Base-by-base conservation (phyloP, 2,113 vertebrate genomes). In the Ariopsis seemanni region DNA sequence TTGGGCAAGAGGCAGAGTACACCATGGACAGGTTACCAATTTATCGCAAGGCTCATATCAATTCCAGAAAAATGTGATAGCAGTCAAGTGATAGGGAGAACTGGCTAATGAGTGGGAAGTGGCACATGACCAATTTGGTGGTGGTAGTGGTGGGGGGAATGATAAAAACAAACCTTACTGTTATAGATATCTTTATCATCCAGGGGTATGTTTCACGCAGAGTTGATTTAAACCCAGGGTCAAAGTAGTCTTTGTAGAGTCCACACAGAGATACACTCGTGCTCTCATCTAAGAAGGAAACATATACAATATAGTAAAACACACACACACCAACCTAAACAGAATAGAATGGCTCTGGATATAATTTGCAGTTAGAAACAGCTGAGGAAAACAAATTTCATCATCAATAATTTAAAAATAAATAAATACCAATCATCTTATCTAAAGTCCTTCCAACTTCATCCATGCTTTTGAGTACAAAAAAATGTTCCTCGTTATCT, bases 341-440 rank as follows among this genome's bases (percentile, higher is more conserved):
- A 17, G 27, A 27, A 25, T n/a, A 50, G 30, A 69, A 20, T 67
- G 17, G 17, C 17, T 79, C 53, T 5, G 0, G 8, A 15, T 15
- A 5, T 62, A 63, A 74, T 42, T 18, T 18, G n/a, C 25, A 22
- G 11, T 12, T 20, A 53, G 20, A 74, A 42, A 57, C 17, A 27
- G 27, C 9, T 62, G 27, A 52, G 42, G 42, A 42, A 42, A 42
- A 4, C 42, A 42, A 42, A 42, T 42, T 42, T 42, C 42, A 42
- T 42, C 42, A 42, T 42, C 42, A 42, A 53, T 65, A 63, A 9
- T 7, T 9, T 0, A 7, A 50, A 52, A n/a, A 60, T 57, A 57
- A 10, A 57, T 25, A 79, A 92, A 87, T 90, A 96, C 95, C 91
- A 74, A 96, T 94, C 14, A 96, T 96, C 0, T 90, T 0, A 77